Evolutionary conservation across 2,888 invertebrate species (phyloP).

Genomic region (Brachyopa scutellaris): DNA sequence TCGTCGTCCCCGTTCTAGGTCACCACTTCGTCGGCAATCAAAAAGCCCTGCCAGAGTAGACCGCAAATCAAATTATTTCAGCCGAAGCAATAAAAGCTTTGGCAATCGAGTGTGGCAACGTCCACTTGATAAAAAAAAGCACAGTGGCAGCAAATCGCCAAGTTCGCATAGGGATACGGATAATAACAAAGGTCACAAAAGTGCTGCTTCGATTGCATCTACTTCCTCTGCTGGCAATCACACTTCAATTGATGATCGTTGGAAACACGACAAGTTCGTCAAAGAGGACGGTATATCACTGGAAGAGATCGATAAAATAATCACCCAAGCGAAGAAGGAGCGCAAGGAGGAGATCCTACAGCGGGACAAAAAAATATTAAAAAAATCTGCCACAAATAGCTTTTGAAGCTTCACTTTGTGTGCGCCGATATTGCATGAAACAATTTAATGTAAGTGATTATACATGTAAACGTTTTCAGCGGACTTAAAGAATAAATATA

Average conservation of each 20-base stretch:
- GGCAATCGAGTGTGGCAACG: slow-evolving; percentile 76
- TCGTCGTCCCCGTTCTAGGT: slow-evolving; percentile 81
- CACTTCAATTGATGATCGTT: slow-evolving; percentile 81
- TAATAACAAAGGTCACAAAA: slow-evolving; percentile 1
- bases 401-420: slow-evolving; percentile 21
- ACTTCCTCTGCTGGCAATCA: slow-evolving; percentile 1
- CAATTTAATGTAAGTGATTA: not conserved
- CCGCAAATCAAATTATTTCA: slow-evolving; percentile 47
- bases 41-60: slow-evolving; percentile 83
- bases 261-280: slow-evolving; percentile 83
- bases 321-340: slow-evolving; percentile 84
- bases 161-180: slow-evolving; percentile 12
- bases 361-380: slow-evolving; percentile 83
- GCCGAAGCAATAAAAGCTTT: slow-evolving; percentile 55
- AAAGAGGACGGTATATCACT: slow-evolving; percentile 81
- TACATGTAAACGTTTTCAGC: not conserved
- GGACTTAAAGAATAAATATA: slow-evolving; percentile 14
- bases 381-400: slow-evolving; percentile 74
- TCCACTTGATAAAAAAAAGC: not conserved
- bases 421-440: not conserved
- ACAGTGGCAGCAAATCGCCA: not conserved
- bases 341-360: slow-evolving; percentile 84
- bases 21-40: slow-evolving; percentile 69
- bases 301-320: slow-evolving; percentile 84
- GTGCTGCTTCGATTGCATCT: not conserved